Evolutionary conservation across 1,140 invertebrate species (phyloP).

Genomic region (Meloidogyne floridensis): DNA sequence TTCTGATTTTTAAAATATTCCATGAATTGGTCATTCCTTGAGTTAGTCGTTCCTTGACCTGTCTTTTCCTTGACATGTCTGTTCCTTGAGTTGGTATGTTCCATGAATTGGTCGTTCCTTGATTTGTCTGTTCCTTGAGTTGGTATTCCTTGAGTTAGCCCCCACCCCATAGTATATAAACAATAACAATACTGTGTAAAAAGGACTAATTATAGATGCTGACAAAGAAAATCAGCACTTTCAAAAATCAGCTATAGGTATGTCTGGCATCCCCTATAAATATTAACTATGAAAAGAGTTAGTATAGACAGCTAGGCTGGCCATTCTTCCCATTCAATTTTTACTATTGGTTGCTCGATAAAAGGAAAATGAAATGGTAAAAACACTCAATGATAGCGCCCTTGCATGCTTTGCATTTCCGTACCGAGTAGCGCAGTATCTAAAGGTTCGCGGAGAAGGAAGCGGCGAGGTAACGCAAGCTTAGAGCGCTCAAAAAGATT

Average conservation of each 20-base stretch:
- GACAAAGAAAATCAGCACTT: constrained; percentile 13
- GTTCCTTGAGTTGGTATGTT: too few species aligned
- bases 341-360: background rate
- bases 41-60: too few species aligned
- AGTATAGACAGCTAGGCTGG: background rate
- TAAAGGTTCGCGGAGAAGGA: background rate
- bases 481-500: background rate
- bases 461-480: background rate
- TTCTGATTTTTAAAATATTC: too few species aligned
- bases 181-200: background rate
- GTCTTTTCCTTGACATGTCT: too few species aligned
- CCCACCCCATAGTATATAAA: too few species aligned
- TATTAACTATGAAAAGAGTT: background rate
- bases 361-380: background rate
- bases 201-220: background rate
- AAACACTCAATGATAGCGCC: background rate
- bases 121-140: too few species aligned
- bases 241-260: background rate
- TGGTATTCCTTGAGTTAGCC: too few species aligned
- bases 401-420: background rate
- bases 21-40: too few species aligned
- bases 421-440: background rate
- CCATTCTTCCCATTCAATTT: background rate
- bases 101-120: too few species aligned
- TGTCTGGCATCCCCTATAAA: background rate